A percentile compares a stretch with the other conserved stretches of the same genome.
Evolutionary conservation across 2,797 vertebrate genomes (phyloP).

Genomic region (Esox masquinongy): DNA sequence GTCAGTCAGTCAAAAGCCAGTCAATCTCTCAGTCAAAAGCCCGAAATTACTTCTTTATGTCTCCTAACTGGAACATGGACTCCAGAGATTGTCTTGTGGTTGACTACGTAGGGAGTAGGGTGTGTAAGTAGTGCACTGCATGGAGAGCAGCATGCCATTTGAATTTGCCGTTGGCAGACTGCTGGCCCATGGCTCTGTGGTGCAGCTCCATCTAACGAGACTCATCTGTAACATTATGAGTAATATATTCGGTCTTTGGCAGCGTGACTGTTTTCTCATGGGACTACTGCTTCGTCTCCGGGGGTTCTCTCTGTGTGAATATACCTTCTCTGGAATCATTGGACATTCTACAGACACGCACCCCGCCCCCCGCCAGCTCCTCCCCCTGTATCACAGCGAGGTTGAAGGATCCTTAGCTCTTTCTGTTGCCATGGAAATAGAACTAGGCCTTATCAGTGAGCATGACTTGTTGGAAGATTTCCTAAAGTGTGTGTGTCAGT

Average conservation of each 20-base stretch:
- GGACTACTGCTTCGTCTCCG: conserved; percentile 33
- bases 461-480: conserved; percentile 65
- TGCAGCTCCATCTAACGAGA: too few relatives aligned
- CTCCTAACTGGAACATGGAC: too few relatives aligned
- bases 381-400: conserved; percentile 57
- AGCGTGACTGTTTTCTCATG: conserved; percentile 28
- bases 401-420: conserved; percentile 57
- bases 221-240: not conserved
- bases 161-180: too few relatives aligned
- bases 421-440: conserved; percentile 70
- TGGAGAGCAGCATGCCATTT: too few relatives aligned
- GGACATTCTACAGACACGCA: conserved; percentile 23
- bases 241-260: conserved; percentile 3
- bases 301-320: conserved; percentile 37
- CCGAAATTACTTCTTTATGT: too few relatives aligned
- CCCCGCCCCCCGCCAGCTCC: conserved; percentile 31
- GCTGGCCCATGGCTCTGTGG: too few relatives aligned
- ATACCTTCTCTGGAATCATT: conserved; percentile 18
- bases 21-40: too few relatives aligned
- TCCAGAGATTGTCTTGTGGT: too few relatives aligned
- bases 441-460: conserved; percentile 40
- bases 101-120: too few relatives aligned
- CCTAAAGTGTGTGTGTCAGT: conserved; percentile 44
- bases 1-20: too few relatives aligned
- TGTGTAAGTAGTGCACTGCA: too few relatives aligned